These are phyloP conservation scores for Ryuthela nishihirai DNA, from an alignment of 2,888 invertebrate genomes.

Conservation along the genomic window DNA sequence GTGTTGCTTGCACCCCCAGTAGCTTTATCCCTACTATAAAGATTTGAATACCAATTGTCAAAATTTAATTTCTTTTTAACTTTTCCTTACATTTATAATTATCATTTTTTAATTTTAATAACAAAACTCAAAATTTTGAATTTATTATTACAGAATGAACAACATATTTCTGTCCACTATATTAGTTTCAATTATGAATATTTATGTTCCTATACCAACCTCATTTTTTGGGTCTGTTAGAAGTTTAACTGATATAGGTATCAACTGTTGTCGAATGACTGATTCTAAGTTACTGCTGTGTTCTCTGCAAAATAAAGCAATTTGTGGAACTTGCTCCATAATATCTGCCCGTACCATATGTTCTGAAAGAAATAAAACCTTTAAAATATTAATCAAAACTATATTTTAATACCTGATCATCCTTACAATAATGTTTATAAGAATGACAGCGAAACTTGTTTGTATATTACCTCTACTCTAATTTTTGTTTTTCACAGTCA, in stretches of 20 bases:
- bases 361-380: constrained; percentile 54
- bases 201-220: constrained; percentile 49
- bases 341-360: constrained; percentile 60
- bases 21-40: too few relatives aligned
- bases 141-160: not conserved
- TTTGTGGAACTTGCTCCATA: constrained; percentile 64
- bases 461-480: too few relatives aligned
- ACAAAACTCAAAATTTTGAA: not conserved
- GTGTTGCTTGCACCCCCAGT: too few relatives aligned
- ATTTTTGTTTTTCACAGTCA: too few relatives aligned
- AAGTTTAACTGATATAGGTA: constrained; percentile 62
- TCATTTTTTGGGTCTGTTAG: constrained; percentile 61
- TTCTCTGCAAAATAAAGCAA: constrained; percentile 61
- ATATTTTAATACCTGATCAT: too few relatives aligned
- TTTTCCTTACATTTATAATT: too few relatives aligned
- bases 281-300: constrained; percentile 51
- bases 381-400: too few relatives aligned
- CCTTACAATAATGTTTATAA: too few relatives aligned
- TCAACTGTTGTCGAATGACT: constrained; percentile 59
- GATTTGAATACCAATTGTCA: too few relatives aligned
- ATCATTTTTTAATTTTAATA: constrained; percentile 2
- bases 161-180: too few relatives aligned
- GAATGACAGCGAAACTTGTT: too few relatives aligned
- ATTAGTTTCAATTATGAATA: not conserved
- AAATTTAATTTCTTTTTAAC: too few relatives aligned